phyloP scores from a whole-genome alignment of 2,113 vertebrate species.

The Lates calcarifer region DNA sequence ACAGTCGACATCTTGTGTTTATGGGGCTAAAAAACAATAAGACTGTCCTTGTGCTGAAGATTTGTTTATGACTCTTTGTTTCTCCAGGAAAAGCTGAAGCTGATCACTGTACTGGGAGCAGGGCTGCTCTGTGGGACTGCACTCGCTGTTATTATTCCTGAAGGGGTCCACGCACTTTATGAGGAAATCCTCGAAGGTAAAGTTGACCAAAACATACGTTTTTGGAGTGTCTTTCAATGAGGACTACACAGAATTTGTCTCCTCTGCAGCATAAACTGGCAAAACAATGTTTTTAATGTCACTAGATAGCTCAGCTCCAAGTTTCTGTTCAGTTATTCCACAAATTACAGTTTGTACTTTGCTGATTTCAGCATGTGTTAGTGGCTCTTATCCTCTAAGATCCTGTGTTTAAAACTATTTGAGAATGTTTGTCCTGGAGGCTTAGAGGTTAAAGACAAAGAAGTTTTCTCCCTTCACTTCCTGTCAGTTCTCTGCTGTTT shows the following conservation, averaged over 20 bases:
- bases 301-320: not conserved
- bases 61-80: not conserved
- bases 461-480: no score
- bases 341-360: no score
- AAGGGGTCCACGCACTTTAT: conserved; percentile 98
- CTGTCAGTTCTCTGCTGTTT: no score
- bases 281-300: not conserved
- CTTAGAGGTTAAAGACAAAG: no score
- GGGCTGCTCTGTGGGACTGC: conserved; percentile 98
- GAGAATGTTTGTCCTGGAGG: no score
- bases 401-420: no score
- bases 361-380: not conserved
- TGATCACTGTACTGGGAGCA: conserved; percentile 96
- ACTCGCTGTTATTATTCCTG: conserved; percentile 96
- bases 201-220: conserved; percentile 34
- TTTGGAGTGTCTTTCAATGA: no score
- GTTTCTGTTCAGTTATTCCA: not conserved
- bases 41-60: not conserved
- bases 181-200: conserved; percentile 96
- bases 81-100: conserved; percentile 92
- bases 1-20: not conserved
- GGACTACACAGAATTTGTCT: not conserved
- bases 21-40: not conserved
- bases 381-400: not conserved
- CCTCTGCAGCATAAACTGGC: not conserved